Conservation (phyloP, 1,140 invertebrate species). For the Drosophila suzukii region DNA sequence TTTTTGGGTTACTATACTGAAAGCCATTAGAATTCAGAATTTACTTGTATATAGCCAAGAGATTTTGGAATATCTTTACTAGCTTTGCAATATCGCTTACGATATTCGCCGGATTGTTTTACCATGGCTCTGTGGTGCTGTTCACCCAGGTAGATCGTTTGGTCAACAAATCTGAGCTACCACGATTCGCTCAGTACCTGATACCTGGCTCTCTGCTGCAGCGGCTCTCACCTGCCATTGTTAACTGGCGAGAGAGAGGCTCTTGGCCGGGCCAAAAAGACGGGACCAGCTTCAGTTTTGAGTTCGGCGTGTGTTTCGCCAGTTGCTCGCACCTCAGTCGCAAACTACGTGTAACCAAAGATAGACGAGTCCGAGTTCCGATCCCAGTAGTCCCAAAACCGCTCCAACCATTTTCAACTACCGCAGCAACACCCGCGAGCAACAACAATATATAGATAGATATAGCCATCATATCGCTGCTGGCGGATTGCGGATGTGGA, state of each 20-base stretch:
- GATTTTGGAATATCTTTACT: too few relatives aligned
- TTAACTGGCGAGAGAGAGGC: slow-evolving; percentile 13
- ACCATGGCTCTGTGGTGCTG: background rate
- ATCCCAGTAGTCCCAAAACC: slow-evolving; percentile 15
- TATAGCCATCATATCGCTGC: slow-evolving; percentile 21
- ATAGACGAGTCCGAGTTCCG: slow-evolving; percentile 59
- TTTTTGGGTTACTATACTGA: background rate
- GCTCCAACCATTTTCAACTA: background rate
- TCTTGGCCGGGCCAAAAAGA: slow-evolving; percentile 25
- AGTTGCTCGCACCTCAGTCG: slow-evolving; percentile 55
- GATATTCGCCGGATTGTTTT: slow-evolving; percentile 9
- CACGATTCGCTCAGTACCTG: slow-evolving; percentile 1
- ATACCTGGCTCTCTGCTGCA: slow-evolving; percentile 22
- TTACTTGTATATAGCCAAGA: too few relatives aligned
- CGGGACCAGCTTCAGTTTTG: slow-evolving; percentile 59
- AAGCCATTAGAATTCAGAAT: background rate
- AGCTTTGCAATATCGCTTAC: slow-evolving; percentile 3
- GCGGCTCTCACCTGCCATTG: slow-evolving; percentile 34
- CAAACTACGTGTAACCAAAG: slow-evolving; percentile 75
- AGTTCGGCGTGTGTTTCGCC: slow-evolving; percentile 31
- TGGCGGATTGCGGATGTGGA: slow-evolving; percentile 40
- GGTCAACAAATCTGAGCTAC: slow-evolving; percentile 28
- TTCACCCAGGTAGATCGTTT: slow-evolving; percentile 28
- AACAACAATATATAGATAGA: slow-evolving; percentile 18
- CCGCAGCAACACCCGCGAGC: slow-evolving; percentile 14